Percentiles rank a stretch among this genome's conserved stretches.
Evolutionary conservation across 2,888 invertebrate species (phyloP).

Genomic region (Agrochola lota): DNA sequence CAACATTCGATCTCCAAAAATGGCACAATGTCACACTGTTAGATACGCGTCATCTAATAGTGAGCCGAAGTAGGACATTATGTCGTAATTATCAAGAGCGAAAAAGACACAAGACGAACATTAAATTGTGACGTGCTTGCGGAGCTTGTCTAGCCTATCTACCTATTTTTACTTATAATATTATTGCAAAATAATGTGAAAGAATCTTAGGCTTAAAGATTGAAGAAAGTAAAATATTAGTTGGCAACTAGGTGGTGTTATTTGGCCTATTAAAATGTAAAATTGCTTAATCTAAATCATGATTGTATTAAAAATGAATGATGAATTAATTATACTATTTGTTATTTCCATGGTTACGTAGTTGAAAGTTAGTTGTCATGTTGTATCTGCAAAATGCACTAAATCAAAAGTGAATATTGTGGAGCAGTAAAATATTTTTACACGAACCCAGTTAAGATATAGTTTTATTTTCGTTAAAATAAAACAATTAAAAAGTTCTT

Average conservation of each 20-base stretch:
- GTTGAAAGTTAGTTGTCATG: constrained; percentile 2
- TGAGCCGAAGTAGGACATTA: too few relatives aligned
- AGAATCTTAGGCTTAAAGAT: constrained; percentile 8
- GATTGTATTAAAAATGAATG: constrained; percentile 36
- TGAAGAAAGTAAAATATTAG: background rate
- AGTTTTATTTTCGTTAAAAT: constrained; percentile 58
- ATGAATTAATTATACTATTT: constrained; percentile 18
- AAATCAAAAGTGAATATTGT: constrained; percentile 52
- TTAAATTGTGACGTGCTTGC: too few relatives aligned
- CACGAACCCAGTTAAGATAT: constrained; percentile 45
- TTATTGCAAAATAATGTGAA: background rate
- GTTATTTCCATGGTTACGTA: constrained; percentile 20
- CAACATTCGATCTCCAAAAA: too few relatives aligned
- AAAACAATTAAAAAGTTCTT: constrained; percentile 54
- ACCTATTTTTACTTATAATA: background rate
- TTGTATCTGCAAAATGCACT: constrained; percentile 29
- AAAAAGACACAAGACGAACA: too few relatives aligned
- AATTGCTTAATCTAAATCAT: constrained; percentile 55
- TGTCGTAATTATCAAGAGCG: too few relatives aligned
- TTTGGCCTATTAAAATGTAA: constrained; percentile 26
- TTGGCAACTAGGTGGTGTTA: constrained; percentile 15
- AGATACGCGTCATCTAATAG: too few relatives aligned
- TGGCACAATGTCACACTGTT: too few relatives aligned
- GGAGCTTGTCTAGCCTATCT: too few relatives aligned
- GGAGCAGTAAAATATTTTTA: constrained; percentile 73